Evolutionary conservation across 2,113 vertebrate genomes (phyloP).

Genomic region (Caracal caracal): DNA sequence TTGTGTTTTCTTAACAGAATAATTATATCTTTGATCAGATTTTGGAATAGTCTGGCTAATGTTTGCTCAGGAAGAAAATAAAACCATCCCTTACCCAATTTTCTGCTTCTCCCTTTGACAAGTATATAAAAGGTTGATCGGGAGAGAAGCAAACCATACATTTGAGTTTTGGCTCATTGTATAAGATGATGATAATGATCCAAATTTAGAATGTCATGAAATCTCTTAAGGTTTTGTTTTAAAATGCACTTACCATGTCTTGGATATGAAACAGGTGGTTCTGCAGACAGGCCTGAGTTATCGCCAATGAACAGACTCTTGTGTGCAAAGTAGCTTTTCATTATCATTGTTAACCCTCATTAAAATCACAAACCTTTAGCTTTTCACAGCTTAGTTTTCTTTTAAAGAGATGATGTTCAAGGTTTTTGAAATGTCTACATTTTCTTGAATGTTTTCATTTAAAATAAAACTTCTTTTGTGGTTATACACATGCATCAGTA

Average conservation of each 20-base stretch:
- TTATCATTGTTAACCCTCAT: neutral
- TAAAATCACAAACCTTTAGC: constrained; percentile 46
- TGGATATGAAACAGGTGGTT: constrained; percentile 17
- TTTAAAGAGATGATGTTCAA: constrained; percentile 53
- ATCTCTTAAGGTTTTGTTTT: constrained; percentile 42
- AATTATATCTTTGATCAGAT: constrained; percentile 57
- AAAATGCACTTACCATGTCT: constrained; percentile 14
- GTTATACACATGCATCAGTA: neutral
- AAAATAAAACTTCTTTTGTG: constrained; percentile 38
- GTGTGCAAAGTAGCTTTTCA: constrained; percentile 13
- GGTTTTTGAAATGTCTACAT: constrained; percentile 18
- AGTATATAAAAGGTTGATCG: neutral
- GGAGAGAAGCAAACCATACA: constrained; percentile 38
- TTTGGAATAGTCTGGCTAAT: constrained; percentile 60
- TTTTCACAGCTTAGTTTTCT: constrained; percentile 8
- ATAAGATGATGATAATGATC: constrained; percentile 11
- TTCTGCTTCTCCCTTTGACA: constrained; percentile 60
- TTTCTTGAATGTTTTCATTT: constrained; percentile 42
- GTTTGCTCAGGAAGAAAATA: neutral
- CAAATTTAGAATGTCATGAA: constrained; percentile 45
- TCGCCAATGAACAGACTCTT: constrained; percentile 32
- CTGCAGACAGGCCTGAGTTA: constrained; percentile 2
- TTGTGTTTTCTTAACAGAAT: constrained; percentile 30
- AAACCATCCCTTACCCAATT: neutral
- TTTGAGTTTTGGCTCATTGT: constrained; percentile 29